phyloP scores from a whole-genome alignment of 1,140 invertebrate species.

The Parasteatoda tepidariorum region DNA sequence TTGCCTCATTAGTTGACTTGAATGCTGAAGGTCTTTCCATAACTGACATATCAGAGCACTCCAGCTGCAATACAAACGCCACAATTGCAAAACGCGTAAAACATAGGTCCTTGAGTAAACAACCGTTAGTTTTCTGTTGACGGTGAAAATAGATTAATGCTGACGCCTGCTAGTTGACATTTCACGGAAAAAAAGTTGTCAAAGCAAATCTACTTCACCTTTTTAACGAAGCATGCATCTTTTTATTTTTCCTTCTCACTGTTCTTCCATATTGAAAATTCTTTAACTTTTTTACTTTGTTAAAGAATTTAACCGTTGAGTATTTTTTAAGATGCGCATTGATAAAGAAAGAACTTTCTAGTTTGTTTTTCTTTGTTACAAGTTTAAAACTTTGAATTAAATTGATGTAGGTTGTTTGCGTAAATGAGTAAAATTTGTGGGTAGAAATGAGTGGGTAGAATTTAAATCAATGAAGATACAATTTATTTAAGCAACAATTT shows the following conservation, averaged over 20 bases:
- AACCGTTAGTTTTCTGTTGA: constrained; percentile 35
- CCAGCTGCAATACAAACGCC: constrained; percentile 26
- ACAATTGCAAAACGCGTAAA: constrained; percentile 33
- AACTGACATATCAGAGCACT: neutral
- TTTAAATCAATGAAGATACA: too few species aligned
- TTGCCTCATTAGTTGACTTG: constrained; percentile 32
- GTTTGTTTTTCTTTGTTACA: too few species aligned
- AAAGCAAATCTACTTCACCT: constrained; percentile 21
- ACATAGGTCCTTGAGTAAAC: constrained; percentile 36
- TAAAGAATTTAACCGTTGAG: too few species aligned
- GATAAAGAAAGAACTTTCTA: too few species aligned
- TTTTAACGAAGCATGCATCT: constrained; percentile 15
- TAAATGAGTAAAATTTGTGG: too few species aligned
- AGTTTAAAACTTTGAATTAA: too few species aligned
- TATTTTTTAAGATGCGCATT: too few species aligned
- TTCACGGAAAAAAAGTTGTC: constrained; percentile 16
- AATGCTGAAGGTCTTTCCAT: constrained; percentile 9
- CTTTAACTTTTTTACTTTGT: too few species aligned
- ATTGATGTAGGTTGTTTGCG: too few species aligned
- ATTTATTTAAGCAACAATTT: too few species aligned
- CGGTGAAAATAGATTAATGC: constrained; percentile 42
- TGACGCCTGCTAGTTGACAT: neutral
- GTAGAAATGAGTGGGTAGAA: too few species aligned
- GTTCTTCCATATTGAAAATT: too few species aligned
- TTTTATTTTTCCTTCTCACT: neutral